These are phyloP conservation scores for Zoanthus gigantus DNA, from an alignment of 92 coral and sea anemone species.

Conservation along the genomic window DNA sequence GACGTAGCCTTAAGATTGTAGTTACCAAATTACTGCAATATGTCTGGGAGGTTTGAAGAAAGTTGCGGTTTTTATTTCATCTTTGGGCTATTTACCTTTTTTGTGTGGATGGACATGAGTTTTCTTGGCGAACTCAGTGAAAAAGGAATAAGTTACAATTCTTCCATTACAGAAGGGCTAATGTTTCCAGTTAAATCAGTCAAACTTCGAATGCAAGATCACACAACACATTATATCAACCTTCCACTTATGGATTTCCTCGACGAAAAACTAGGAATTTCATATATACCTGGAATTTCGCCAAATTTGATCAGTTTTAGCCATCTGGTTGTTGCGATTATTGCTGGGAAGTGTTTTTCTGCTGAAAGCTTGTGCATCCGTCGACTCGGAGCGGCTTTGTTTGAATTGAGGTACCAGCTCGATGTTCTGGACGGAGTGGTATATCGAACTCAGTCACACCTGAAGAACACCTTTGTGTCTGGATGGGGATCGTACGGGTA, in stretches of 20 bases:
- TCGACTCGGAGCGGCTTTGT: slow-evolving; percentile 78
- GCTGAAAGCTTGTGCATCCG: slow-evolving; percentile 79
- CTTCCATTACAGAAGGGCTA: slow-evolving; percentile 68
- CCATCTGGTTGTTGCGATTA: slow-evolving; percentile 77
- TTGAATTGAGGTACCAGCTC: slow-evolving; percentile 81
- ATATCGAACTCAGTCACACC: slow-evolving; percentile 83
- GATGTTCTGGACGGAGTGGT: slow-evolving; percentile 92
- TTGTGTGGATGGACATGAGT: slow-evolving; percentile 95
- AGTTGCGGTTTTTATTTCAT: slow-evolving; percentile 90
- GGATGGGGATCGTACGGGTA: slow-evolving; percentile 95
- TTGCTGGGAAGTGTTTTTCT: slow-evolving; percentile 82
- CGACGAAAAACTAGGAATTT: slow-evolving; percentile 77
- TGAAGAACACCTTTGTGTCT: slow-evolving; percentile 74
- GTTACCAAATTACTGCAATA: too few species aligned
- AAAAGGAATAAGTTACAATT: slow-evolving; percentile 81
- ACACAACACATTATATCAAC: slow-evolving; percentile 86
- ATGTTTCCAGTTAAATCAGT: slow-evolving; percentile 88
- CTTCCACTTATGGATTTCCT: slow-evolving; percentile 83
- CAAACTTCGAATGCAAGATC: slow-evolving; percentile 94
- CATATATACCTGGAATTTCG: slow-evolving; percentile 79
- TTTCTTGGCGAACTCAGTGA: slow-evolving; percentile 92
- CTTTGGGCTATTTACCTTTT: slow-evolving; percentile 85
- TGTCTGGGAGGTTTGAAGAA: slow-evolving; percentile 86
- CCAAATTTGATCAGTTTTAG: slow-evolving; percentile 87
- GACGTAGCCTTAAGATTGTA: background rate